Evolutionary conservation across 2,797 vertebrate species (phyloP).

Genomic region (Alectoris magna): DNA sequence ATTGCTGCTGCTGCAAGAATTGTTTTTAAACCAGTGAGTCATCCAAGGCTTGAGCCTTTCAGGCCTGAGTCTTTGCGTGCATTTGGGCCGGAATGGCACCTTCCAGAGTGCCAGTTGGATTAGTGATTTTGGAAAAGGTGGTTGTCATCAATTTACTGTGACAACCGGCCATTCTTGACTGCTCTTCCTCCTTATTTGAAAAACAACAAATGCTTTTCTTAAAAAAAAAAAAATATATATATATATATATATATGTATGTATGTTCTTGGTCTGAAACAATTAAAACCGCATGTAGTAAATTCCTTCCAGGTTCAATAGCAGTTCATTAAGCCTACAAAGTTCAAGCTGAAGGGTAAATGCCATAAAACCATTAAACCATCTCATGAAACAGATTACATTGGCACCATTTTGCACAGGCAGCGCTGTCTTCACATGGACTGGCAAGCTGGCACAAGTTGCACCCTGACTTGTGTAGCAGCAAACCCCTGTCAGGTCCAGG

Average conservation of each 20-base stretch:
- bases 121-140: not conserved
- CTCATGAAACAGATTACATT: not conserved
- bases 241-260: too few relatives aligned
- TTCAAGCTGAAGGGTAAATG: not conserved
- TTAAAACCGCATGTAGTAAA: not conserved
- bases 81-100: slow-evolving; percentile 7
- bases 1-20: slow-evolving; percentile 41
- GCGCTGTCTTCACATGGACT: not conserved
- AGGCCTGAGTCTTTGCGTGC: not conserved
- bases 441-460: slow-evolving; percentile 23
- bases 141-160: not conserved
- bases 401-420: not conserved
- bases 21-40: slow-evolving; percentile 67
- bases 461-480: not conserved
- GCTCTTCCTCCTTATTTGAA: not conserved
- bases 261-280: not conserved
- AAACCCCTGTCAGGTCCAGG: slow-evolving; percentile 4
- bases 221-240: not conserved
- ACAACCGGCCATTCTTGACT: not conserved
- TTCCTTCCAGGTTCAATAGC: not conserved
- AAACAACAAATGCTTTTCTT: not conserved
- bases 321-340: not conserved
- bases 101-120: not conserved
- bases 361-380: not conserved
- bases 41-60: slow-evolving; percentile 16